Evolutionary conservation across 30 jellyfish, hydroid and myxozoan species (phyloP).

Genomic region (Hydra vulgaris): DNA sequence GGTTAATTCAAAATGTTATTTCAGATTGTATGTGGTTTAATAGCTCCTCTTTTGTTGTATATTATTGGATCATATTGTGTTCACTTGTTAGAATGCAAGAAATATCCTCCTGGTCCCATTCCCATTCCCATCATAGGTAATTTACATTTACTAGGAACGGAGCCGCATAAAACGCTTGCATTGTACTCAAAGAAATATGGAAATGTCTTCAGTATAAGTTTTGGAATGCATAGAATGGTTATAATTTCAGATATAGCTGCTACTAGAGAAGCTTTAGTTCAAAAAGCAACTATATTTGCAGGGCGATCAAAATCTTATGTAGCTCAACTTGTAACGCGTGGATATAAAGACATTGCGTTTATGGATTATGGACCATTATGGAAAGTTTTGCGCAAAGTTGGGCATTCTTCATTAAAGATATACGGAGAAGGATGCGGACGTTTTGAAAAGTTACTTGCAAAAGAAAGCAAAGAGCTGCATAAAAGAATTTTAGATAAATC

Average conservation of each 20-base stretch:
- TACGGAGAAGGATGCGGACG: conserved; percentile 65
- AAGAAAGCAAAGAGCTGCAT: conserved; percentile 41
- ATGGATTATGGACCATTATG: conserved; percentile 78
- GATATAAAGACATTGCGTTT: conserved; percentile 43
- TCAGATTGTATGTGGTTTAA: not conserved
- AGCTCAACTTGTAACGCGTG: not conserved
- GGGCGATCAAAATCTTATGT: not conserved
- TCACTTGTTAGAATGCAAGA: conserved; percentile 27
- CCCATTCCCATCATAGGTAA: conserved; percentile 77
- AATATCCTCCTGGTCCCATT: conserved; percentile 81
- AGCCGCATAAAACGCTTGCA: conserved; percentile 28
- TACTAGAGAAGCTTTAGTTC: conserved; percentile 54
- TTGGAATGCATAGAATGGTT: conserved; percentile 50
- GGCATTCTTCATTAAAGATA: conserved; percentile 66
- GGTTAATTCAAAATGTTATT: not conserved
- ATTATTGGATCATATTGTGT: conserved; percentile 7
- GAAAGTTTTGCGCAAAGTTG: conserved; percentile 70
- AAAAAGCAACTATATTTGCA: conserved; percentile 4
- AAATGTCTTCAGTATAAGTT: conserved; percentile 50
- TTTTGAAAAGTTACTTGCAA: conserved; percentile 51
- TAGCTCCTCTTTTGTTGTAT: not conserved
- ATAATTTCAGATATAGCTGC: conserved; percentile 44
- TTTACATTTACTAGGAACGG: conserved; percentile 29
- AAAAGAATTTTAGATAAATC: conserved; percentile 39
- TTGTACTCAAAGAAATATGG: conserved; percentile 57